phyloP scores from a whole-genome alignment of 2,888 invertebrate genomes.

The Acanthosepion esculentum region DNA sequence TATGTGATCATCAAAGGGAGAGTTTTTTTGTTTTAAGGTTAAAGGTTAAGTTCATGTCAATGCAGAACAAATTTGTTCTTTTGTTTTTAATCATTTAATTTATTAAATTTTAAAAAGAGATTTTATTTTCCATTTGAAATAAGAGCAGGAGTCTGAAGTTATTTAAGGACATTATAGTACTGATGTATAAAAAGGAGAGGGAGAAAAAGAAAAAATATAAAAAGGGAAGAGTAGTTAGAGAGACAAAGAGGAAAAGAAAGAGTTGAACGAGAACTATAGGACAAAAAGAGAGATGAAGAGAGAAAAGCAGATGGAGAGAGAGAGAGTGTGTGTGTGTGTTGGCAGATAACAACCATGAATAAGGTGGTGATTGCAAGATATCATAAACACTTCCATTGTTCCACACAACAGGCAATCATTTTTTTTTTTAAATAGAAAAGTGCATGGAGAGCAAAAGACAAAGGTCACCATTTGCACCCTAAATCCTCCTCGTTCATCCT shows the following conservation, averaged over 20 bases:
- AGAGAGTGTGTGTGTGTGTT: background rate
- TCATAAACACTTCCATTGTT: background rate
- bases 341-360: background rate
- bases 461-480: background rate
- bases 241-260: background rate
- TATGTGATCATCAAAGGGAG: too few relatives aligned
- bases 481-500: background rate
- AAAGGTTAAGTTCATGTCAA: too few relatives aligned
- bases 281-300: background rate
- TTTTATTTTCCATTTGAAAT: too few relatives aligned
- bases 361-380: background rate
- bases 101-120: too few relatives aligned
- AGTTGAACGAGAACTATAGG: background rate
- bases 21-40: too few relatives aligned
- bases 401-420: background rate
- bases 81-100: too few relatives aligned
- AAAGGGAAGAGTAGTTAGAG: background rate
- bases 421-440: background rate
- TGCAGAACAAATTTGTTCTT: too few relatives aligned
- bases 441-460: background rate
- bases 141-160: too few relatives aligned
- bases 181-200: background rate
- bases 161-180: too few relatives aligned
- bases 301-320: background rate
- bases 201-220: background rate